Percentiles rank a stretch among this genome's conserved stretches.
phyloP scores from a whole-genome alignment of 2,888 invertebrate genomes.

The Acleris holmiana region DNA sequence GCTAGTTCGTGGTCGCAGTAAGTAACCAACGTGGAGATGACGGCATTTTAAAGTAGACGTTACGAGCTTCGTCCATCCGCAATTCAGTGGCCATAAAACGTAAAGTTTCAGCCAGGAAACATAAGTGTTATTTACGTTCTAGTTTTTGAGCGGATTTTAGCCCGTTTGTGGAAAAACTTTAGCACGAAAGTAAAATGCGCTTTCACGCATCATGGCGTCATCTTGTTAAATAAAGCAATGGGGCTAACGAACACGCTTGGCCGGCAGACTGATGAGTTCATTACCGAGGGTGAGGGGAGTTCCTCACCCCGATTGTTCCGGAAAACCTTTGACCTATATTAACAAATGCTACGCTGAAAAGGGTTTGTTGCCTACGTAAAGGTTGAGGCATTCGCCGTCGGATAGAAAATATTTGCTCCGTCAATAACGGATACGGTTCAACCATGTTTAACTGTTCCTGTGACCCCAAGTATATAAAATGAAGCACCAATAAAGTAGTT shows the following conservation, averaged over 20 bases:
- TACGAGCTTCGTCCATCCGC: slow-evolving; percentile 11
- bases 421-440: slow-evolving; percentile 16
- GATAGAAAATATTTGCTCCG: slow-evolving; percentile 18
- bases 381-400: slow-evolving; percentile 38
- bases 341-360: slow-evolving; percentile 50
- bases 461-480: too few relatives aligned
- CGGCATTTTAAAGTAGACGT: slow-evolving; percentile 26
- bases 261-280: slow-evolving; percentile 61
- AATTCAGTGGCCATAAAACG: slow-evolving; percentile 2
- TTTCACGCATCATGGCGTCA: slow-evolving; percentile 34
- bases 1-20: slow-evolving; percentile 2
- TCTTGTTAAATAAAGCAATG: slow-evolving; percentile 58
- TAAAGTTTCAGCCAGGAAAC: neutral
- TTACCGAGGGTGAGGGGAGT: slow-evolving; percentile 57
- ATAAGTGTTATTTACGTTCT: neutral
- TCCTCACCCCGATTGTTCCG: slow-evolving; percentile 44
- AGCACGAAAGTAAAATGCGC: slow-evolving; percentile 1
- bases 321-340: slow-evolving; percentile 62
- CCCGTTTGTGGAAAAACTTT: neutral
- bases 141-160: neutral
- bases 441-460: neutral
- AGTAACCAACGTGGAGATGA: slow-evolving; percentile 25
- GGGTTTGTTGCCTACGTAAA: slow-evolving; percentile 42
- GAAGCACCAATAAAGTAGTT: too few relatives aligned
- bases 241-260: slow-evolving; percentile 57